A percentile compares a stretch with the other conserved stretches of the same genome.
Conservation (phyloP, 2,113 vertebrate species). For the Pyxicephalus adspersus region DNA sequence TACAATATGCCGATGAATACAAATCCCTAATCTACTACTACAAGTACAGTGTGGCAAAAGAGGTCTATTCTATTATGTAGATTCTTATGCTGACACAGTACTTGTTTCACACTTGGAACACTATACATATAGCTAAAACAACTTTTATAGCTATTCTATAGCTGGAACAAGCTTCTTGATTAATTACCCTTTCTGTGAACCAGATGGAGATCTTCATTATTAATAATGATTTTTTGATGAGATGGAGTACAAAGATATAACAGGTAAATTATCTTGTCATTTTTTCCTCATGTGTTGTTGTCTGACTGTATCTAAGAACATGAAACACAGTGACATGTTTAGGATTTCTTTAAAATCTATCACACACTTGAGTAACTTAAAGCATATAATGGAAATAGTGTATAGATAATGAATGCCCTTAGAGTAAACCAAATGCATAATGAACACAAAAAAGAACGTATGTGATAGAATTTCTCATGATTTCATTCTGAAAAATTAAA, state of each 20-base stretch:
- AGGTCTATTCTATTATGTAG: no score
- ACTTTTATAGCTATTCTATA: not conserved
- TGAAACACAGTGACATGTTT: not conserved
- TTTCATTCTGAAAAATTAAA: not conserved
- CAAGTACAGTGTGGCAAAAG: no score
- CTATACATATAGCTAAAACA: no score
- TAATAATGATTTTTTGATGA: slow-evolving; percentile 20
- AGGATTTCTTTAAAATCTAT: not conserved
- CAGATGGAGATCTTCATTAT: not conserved
- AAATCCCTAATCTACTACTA: no score
- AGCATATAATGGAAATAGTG: no score
- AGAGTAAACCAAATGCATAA: no score
- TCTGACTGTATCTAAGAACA: not conserved
- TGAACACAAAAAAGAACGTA: no score
- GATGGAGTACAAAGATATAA: slow-evolving; percentile 15
- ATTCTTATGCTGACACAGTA: no score
- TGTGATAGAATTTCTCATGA: not conserved
- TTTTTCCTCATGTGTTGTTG: slow-evolving; percentile 3
- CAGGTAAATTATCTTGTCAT: slow-evolving; percentile 8
- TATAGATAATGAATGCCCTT: no score
- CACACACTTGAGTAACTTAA: no score
- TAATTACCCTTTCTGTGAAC: slow-evolving; percentile 14
- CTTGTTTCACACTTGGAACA: no score
- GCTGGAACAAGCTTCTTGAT: slow-evolving; percentile 7
- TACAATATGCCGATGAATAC: no score